Evolutionary conservation across 2,797 vertebrate species (phyloP).

Genomic region (Hydrocynus forskahlii): DNA sequence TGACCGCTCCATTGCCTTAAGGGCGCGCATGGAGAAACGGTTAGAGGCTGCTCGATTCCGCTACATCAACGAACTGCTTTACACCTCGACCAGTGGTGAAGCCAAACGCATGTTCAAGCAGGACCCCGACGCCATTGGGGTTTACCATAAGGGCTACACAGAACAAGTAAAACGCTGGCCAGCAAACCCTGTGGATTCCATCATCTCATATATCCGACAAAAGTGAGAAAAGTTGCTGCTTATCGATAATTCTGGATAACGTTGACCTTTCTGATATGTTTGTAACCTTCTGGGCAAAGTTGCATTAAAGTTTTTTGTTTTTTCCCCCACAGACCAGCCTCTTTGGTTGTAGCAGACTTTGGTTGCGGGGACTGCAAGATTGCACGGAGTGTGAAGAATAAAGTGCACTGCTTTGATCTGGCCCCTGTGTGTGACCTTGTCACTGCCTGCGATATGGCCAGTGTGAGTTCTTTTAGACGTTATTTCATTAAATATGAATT

Average conservation of each 20-base stretch:
- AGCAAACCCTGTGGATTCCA: conserved; percentile 82
- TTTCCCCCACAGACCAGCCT: conserved; percentile 75
- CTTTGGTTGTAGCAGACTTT: conserved; percentile 92
- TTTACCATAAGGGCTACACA: conserved; percentile 90
- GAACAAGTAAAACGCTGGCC: conserved; percentile 89
- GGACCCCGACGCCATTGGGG: conserved; percentile 83
- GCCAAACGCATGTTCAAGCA: conserved; percentile 82
- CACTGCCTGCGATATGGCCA: conserved; percentile 91
- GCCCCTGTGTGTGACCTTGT: conserved; percentile 83
- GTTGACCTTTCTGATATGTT: background rate
- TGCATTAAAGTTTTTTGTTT: background rate
- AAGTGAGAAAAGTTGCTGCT: conserved; percentile 72
- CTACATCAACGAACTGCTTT: conserved; percentile 89
- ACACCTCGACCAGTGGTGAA: conserved; percentile 81
- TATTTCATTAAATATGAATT: background rate
- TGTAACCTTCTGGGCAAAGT: background rate
- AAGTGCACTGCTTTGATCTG: conserved; percentile 92
- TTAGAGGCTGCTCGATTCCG: conserved; percentile 89
- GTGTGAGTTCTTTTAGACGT: conserved; percentile 71
- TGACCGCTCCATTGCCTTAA: conserved; percentile 72
- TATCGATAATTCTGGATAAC: background rate
- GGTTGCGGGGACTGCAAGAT: conserved; percentile 94
- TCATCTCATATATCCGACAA: conserved; percentile 81
- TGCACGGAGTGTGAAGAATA: conserved; percentile 84
- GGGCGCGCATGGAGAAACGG: conserved; percentile 84